A percentile compares a stretch with the other conserved stretches of the same genome.
These are phyloP conservation scores for Sander vitreus DNA, from an alignment of 2,113 vertebrate species.

Conservation along the genomic window DNA sequence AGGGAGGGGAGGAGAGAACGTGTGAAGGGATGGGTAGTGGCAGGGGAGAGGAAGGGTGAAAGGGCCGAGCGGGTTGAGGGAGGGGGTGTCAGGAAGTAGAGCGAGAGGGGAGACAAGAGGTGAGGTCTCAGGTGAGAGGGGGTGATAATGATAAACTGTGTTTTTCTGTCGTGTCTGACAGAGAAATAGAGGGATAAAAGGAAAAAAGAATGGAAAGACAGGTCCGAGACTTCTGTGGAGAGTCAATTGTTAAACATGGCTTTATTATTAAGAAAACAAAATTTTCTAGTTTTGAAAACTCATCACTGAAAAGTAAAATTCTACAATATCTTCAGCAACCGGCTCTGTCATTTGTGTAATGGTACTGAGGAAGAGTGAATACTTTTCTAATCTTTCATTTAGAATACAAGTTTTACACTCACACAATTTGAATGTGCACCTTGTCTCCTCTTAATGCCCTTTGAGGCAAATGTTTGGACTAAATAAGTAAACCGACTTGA, in stretches of 20 bases:
- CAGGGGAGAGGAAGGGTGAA: slow-evolving; percentile 77
- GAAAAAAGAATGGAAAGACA: background rate
- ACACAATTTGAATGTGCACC: background rate
- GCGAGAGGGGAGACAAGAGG: slow-evolving; percentile 68
- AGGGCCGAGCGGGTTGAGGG: slow-evolving; percentile 51
- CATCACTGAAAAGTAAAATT: background rate
- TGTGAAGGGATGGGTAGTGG: slow-evolving; percentile 80
- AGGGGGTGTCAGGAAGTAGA: slow-evolving; percentile 72
- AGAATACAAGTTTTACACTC: background rate
- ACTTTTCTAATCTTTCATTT: background rate
- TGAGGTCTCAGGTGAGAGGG: slow-evolving; percentile 83
- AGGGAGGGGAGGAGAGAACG: slow-evolving; percentile 65
- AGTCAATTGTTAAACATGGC: background rate
- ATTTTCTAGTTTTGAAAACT: background rate
- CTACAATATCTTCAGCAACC: background rate
- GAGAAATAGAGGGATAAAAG: slow-evolving; percentile 8
- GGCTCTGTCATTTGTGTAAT: background rate
- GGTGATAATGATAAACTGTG: slow-evolving; percentile 77
- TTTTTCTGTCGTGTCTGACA: slow-evolving; percentile 50
- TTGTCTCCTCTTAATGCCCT: background rate
- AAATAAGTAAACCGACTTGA: background rate
- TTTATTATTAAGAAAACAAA: background rate
- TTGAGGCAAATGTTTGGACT: background rate
- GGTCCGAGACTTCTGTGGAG: background rate
- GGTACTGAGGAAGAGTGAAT: background rate